A percentile compares a stretch with the other conserved stretches of the same genome.
Conservation (phyloP, 2,113 vertebrate genomes). For the Spea bombifrons region DNA sequence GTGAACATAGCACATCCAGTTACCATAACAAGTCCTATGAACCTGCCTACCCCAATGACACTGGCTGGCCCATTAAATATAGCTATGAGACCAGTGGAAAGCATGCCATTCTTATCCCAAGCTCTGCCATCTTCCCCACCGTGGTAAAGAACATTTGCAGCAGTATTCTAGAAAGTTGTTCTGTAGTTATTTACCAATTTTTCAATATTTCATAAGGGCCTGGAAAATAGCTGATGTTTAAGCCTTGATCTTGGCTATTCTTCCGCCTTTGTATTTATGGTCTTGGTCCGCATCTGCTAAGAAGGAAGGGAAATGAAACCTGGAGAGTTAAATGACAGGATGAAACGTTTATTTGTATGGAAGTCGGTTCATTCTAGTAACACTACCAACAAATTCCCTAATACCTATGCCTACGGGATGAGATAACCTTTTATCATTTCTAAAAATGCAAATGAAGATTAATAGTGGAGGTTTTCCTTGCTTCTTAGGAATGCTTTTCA, state of each 20-base stretch:
- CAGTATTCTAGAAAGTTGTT: constrained; percentile 65
- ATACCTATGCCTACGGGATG: constrained; percentile 13
- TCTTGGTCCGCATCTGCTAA: constrained; percentile 65
- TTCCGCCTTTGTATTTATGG: constrained; percentile 17
- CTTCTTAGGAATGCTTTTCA: constrained; percentile 54
- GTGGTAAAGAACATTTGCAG: constrained; percentile 79
- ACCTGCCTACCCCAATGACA: constrained; percentile 84
- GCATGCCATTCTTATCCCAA: constrained; percentile 97
- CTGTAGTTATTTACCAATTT: constrained; percentile 71
- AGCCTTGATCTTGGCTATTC: neutral
- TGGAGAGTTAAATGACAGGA: constrained; percentile 61
- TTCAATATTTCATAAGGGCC: constrained; percentile 48
- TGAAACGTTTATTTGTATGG: constrained; percentile 55
- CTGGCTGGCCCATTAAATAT: constrained; percentile 92
- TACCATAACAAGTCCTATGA: constrained; percentile 90
- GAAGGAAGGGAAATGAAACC: neutral
- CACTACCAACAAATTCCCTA: constrained; percentile 66
- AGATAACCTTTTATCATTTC: constrained; percentile 11
- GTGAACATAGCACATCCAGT: constrained; percentile 97
- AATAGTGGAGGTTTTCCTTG: constrained; percentile 67
- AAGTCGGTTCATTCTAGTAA: constrained; percentile 63
- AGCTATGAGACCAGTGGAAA: constrained; percentile 94
- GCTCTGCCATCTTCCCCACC: constrained; percentile 93
- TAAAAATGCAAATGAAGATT: constrained; percentile 47
- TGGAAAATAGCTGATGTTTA: constrained; percentile 7